A percentile compares a stretch with the other conserved stretches of the same genome.
Conservation (phyloP, 2,113 vertebrate species). For the Zosterops pallidus region DNA sequence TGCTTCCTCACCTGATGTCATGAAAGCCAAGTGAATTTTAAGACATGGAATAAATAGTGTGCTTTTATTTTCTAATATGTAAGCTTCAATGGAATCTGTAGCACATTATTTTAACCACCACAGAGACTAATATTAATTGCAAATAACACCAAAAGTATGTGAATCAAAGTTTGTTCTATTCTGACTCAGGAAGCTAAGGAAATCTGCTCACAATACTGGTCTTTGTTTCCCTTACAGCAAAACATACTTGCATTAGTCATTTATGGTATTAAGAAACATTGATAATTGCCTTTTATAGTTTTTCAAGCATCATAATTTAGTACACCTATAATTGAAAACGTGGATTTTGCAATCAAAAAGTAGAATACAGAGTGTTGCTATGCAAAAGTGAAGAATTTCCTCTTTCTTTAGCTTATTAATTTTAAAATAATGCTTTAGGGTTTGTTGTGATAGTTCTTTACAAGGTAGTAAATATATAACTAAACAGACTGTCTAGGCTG, state of each 20-base stretch:
- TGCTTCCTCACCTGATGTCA: not conserved
- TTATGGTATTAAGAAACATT: conserved; percentile 78
- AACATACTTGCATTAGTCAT: conserved; percentile 75
- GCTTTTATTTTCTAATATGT: conserved; percentile 31
- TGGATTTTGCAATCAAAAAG: conserved; percentile 81
- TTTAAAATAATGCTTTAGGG: conserved; percentile 83
- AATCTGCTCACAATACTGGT: conserved; percentile 63
- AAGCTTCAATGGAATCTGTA: conserved; percentile 37
- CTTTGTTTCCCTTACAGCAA: conserved; percentile 73
- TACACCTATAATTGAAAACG: conserved; percentile 83
- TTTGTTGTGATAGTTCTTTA: conserved; percentile 85
- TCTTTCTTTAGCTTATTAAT: conserved; percentile 85
- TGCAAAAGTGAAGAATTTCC: conserved; percentile 79
- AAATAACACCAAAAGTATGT: conserved; percentile 43
- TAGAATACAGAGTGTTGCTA: conserved; percentile 77
- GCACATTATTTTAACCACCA: conserved; percentile 43
- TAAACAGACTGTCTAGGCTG: conserved; percentile 82
- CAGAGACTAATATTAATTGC: conserved; percentile 66
- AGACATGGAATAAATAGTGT: conserved; percentile 5
- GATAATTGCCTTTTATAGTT: conserved; percentile 83
- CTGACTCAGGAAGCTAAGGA: conserved; percentile 60
- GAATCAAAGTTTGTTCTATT: conserved; percentile 61
- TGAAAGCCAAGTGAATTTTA: not conserved
- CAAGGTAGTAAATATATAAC: conserved; percentile 80
- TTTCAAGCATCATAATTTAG: conserved; percentile 79